Base-by-base conservation (phyloP, 2,113 vertebrate species). In the Chamaea fasciata region DNA sequence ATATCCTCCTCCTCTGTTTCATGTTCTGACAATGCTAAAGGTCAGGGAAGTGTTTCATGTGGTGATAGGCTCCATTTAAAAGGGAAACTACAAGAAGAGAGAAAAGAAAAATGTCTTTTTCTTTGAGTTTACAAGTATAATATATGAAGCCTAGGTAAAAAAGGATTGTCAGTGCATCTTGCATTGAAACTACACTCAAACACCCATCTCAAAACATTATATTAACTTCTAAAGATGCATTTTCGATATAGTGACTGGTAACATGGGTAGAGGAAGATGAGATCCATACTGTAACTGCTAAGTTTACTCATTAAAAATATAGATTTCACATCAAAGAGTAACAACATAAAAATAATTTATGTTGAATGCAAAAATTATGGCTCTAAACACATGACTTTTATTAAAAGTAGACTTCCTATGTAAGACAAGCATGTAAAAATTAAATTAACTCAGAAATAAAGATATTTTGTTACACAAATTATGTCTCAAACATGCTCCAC, bases 381-480 rank as follows among this genome's bases (percentile, higher is more conserved):
- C 50, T 86, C 82, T 91, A 82, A 88, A 94, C 92, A 96, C 81
- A 93, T 89, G 93, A 96, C 17, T 96, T 93, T 80, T 95, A 95
- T 96, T 97, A 97, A 92, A 92, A 94, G 73, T 92, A 80, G 88
- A 81, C 94, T 96, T 97, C 93, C 94, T 96, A 77, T 56, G 81
- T 73, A 94, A 90, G 60, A 96, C 83, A 91, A 94, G 90, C 92
- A 96, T 82, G 69, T 65, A 96, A 96, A 96, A 97, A 96, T 97
- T 96, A 80, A 96, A 95, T 96, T 95, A 96, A 73, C 81, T 96
- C 83, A 83, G 73, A 97, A 96, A 96, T 91, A 96, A 92, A 96
- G 95, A 74, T 95, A 96, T 97, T 97, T 94, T 92, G 95, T 92
- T 97, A 93, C 85, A 94, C 89, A 91, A 96, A 97, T 90, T 95